Evolutionary conservation across 2,888 invertebrate species (phyloP).

Genomic region (Acrobasis repandana): DNA sequence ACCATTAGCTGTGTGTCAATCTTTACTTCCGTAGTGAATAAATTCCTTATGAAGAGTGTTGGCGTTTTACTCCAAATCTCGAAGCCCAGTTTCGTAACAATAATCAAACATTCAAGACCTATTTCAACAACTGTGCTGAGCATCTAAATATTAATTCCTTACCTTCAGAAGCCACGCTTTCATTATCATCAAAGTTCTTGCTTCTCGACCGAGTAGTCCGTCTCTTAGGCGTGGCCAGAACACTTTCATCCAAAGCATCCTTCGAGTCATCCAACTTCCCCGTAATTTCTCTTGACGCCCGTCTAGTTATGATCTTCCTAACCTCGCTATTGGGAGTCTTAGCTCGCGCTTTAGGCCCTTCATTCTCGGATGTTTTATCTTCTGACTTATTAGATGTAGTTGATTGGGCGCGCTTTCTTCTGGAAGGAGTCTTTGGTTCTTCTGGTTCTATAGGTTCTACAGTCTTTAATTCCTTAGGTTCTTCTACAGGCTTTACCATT

Average conservation of each 20-base stretch:
- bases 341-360: conserved; percentile 42
- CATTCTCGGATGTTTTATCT: conserved; percentile 47
- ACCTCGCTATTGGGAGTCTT: conserved; percentile 66
- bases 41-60: too few species aligned
- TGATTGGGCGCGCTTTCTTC: conserved; percentile 62
- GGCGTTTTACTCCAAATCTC: too few species aligned
- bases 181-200: conserved; percentile 58
- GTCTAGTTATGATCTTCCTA: conserved; percentile 63
- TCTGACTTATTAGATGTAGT: conserved; percentile 55
- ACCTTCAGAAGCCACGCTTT: conserved; percentile 59
- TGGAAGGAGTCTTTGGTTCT: conserved; percentile 52
- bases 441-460: conserved; percentile 23
- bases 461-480: not conserved
- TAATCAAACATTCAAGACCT: too few species aligned
- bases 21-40: too few species aligned
- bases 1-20: too few species aligned
- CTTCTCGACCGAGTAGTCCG: conserved; percentile 37
- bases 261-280: conserved; percentile 56
- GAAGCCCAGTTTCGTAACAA: too few species aligned
- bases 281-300: conserved; percentile 64
- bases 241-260: conserved; percentile 45
- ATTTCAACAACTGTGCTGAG: too few species aligned
- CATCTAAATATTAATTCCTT: not conserved
- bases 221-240: conserved; percentile 54
- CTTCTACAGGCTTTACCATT: not conserved